Evolutionary conservation across 2,888 invertebrate species (phyloP), one percentile per base, ranked within the genome.

Genomic region (Pardosa pseudoannulata): DNA sequence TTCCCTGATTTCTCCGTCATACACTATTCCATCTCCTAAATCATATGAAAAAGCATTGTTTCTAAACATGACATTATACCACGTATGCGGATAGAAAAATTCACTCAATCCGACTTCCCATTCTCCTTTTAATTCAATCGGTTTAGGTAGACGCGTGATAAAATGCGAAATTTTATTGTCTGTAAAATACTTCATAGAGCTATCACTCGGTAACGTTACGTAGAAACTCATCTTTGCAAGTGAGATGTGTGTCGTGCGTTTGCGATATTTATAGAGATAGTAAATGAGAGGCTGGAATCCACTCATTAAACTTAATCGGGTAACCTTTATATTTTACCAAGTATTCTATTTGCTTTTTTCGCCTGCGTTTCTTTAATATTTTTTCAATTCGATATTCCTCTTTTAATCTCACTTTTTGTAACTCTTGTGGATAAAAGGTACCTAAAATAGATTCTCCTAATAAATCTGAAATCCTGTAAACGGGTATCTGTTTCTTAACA

Each of bases 91-190:
- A 31, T 88, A 83, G 7, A 89, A 76, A 31, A 89, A 81, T 80
- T 90, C 89, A 32, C 80, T 79, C 31, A 89, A 28, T 28, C 71
- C 89, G 3, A 90, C 89, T 68, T 88, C 87, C 90, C 90, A 90
- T 11, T 89, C 78, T 9, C 89, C 90, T 1, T 87, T 56, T 27
- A 90, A 80, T 68, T 79, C 64, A 19, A 90, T 88, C 29, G 79
- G 70, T 36, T 85, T 73, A 7, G 89, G 89, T 73, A 91, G 71
- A 13, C 89, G 89, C 5, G 89, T 90, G 64, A 29, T 87, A 79
- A 88, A 91, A 64, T 88, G 74, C 9, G 90, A 79, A 7, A 90
- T 88, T 19, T 86, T 90, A 81, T 90, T 90, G 29, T 89, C 80
- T 0, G 89, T 89, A 19, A 72, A 72, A 65, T 32, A 79, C 5